phyloP scores from a whole-genome alignment of 2,888 invertebrate species.

The Clunio marinus region DNA sequence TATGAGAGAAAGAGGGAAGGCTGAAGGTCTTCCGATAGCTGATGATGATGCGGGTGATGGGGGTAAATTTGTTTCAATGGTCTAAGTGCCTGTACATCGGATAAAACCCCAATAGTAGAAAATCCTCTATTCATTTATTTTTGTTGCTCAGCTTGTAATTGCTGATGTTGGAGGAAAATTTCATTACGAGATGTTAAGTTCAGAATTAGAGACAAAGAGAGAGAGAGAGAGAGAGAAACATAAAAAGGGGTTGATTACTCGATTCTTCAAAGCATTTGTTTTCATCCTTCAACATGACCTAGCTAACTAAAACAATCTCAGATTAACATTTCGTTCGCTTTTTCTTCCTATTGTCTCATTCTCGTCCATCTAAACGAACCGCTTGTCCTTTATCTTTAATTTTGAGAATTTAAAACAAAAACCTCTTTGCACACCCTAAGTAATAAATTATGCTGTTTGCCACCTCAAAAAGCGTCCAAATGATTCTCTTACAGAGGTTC shows the following conservation, averaged over 20 bases:
- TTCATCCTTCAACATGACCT: slow-evolving; percentile 22
- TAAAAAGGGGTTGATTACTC: slow-evolving; percentile 17
- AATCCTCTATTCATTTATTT: neutral
- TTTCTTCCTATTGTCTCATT: neutral
- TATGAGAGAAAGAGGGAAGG: neutral
- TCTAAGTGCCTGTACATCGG: too few species aligned
- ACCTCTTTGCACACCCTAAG: slow-evolving; percentile 7
- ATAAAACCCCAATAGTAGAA: neutral
- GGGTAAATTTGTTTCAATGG: too few species aligned
- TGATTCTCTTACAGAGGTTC: too few species aligned
- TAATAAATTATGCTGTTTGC: slow-evolving; percentile 24
- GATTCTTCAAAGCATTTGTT: neutral
- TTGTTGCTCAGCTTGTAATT: slow-evolving; percentile 13
- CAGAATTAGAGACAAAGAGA: too few species aligned
- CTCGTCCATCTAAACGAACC: too few species aligned
- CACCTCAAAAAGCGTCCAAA: neutral
- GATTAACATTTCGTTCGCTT: neutral
- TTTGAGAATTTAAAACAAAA: slow-evolving; percentile 1
- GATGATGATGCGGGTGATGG: too few species aligned
- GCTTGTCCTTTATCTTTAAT: slow-evolving; percentile 29
- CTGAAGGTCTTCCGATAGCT: too few species aligned
- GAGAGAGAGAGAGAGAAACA: too few species aligned
- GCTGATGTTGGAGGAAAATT: slow-evolving; percentile 6
- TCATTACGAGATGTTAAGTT: neutral
- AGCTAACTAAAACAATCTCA: slow-evolving; percentile 7